Base-by-base conservation (phyloP, 2,797 vertebrate species). In the Chlorospingus semifuscus region DNA sequence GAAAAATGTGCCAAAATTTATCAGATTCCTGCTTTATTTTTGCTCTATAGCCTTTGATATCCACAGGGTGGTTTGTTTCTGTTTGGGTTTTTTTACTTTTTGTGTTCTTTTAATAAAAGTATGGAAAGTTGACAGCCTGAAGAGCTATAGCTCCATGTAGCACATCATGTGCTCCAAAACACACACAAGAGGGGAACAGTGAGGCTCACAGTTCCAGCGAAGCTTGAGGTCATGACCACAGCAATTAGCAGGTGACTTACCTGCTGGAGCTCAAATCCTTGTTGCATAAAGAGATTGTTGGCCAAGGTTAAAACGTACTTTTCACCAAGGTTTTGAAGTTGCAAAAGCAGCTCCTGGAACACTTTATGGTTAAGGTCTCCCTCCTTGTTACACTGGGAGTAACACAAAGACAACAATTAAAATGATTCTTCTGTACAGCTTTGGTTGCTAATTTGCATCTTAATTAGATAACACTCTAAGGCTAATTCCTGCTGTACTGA, bases 261-360 rank as follows among this genome's bases (percentile, higher is more conserved):
- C 95, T 96, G 95, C 15, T 44, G 78, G 52, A 97, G 96, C 11
- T 84, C n/a, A 78, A 97, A 94, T 5, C 61, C 72, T 87, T 96
- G 93, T 36, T 97, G 94, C 24, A 97, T 93, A 5, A 98, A 98
- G 53, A 98, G 94, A 36, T 95, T 96, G 95, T 84, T 98, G 75
- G 95, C 97, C 17, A 98, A 84, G 41, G 89, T 97, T 77, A 98
- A 90, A 69, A 84, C 22, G 0, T 96, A 97, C 39, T 61, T 90
- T 68, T 91, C 87, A 0, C 91, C 87, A 24, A 93, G 82, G 19
- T 90, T 93, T 75, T 97, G 96, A 80, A 98, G 94, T 36, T 97
- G 93, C 63, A 96, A 85, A 70, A 98, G 87, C 11, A 98, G 79
- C 10, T 24, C 61, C 86, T 94, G 94, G 68, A 97, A 93, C 0